These are phyloP conservation scores for Rostratula benghalensis DNA, from an alignment of 2,113 vertebrate genomes.

Conservation along the genomic window DNA sequence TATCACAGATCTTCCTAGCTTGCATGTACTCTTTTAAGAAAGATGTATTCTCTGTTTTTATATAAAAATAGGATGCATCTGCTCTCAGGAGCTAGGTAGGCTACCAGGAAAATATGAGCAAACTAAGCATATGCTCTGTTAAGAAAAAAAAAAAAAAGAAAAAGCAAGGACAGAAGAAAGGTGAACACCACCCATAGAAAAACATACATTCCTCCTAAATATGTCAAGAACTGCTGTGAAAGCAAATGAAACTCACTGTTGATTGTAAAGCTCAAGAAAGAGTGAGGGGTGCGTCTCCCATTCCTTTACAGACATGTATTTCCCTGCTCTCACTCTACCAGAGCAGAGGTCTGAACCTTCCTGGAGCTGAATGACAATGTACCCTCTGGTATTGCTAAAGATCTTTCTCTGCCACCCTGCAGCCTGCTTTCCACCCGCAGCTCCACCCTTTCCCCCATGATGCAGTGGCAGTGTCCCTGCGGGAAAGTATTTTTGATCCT, in stretches of 20 bases:
- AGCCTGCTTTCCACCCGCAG: background rate
- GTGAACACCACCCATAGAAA: background rate
- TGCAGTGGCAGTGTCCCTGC: rapidly evolving
- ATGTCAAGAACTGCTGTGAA: background rate
- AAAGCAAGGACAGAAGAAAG: background rate
- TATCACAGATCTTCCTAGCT: background rate
- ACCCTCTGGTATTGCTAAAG: background rate
- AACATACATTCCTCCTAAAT: background rate
- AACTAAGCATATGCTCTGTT: background rate
- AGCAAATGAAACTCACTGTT: background rate
- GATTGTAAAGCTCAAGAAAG: background rate
- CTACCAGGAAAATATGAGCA: background rate
- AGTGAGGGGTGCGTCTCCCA: background rate
- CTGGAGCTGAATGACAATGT: background rate
- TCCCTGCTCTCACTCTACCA: background rate
- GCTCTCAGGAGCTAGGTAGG: background rate
- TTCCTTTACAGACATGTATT: background rate
- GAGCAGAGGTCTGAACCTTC: background rate
- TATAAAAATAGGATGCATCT: background rate
- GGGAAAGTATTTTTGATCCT: background rate
- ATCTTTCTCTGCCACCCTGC: background rate
- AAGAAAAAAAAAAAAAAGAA: background rate
- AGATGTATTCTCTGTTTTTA: background rate
- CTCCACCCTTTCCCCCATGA: background rate
- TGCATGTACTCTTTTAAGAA: background rate